Evolutionary conservation across 2,113 vertebrate species (phyloP).

Genomic region (Columba livia): DNA sequence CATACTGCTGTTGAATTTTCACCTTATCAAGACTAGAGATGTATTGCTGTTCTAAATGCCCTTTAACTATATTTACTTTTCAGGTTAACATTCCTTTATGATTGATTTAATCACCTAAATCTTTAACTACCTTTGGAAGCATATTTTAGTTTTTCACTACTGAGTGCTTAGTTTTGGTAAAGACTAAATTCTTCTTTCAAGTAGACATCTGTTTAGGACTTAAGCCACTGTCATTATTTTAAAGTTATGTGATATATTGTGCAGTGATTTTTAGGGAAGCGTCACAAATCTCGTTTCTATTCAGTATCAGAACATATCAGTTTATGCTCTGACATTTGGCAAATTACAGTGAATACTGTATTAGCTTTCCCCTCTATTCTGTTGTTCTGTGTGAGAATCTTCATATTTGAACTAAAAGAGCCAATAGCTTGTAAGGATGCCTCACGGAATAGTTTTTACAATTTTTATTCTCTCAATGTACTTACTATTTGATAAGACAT

Average conservation of each 20-base stretch:
- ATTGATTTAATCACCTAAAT: not conserved
- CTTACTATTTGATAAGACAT: not conserved
- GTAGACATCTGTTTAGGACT: not conserved
- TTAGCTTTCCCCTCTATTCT: not conserved
- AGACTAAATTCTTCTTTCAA: not conserved
- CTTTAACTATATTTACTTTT: not conserved
- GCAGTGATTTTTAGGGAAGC: not conserved
- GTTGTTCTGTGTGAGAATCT: not conserved
- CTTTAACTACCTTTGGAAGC: not conserved
- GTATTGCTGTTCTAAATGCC: not conserved
- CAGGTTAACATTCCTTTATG: not conserved
- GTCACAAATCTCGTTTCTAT: not conserved
- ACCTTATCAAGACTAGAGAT: not conserved
- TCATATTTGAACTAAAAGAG: not conserved
- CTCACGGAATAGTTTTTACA: not conserved
- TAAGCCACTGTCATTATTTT: not conserved
- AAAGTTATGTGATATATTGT: not conserved
- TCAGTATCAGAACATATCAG: not conserved
- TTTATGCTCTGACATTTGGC: not conserved
- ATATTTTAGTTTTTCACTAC: not conserved
- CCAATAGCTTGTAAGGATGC: not conserved
- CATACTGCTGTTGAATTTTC: not conserved
- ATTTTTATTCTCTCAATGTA: not conserved
- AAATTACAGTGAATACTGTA: not conserved
- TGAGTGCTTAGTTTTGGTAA: not conserved